Percentiles rank a stretch among this genome's conserved stretches.
These are phyloP conservation scores for Cossypha polioptera DNA, from an alignment of 2,797 vertebrate genomes.

Conservation along the genomic window DNA sequence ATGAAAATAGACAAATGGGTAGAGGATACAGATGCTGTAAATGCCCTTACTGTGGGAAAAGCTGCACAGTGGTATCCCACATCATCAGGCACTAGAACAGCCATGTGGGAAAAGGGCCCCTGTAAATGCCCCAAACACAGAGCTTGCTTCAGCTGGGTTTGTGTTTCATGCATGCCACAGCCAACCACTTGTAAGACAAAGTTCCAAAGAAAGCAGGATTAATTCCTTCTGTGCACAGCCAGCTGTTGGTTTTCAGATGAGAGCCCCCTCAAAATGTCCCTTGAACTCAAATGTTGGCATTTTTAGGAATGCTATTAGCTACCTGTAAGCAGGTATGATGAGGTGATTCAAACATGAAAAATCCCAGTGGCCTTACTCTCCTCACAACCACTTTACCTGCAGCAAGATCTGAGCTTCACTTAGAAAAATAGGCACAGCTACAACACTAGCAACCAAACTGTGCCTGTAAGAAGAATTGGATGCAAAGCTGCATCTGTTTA, in stretches of 20 bases:
- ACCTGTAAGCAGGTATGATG: not conserved
- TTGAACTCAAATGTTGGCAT: not conserved
- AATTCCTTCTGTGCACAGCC: not conserved
- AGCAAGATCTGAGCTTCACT: not conserved
- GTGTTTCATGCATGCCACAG: not conserved
- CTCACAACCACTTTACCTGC: not conserved
- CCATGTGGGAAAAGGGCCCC: not conserved
- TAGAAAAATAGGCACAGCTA: not conserved
- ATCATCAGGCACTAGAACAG: not conserved
- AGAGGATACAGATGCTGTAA: slow-evolving; percentile 26
- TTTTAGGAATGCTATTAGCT: not conserved
- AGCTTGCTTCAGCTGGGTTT: not conserved
- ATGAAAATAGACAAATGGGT: slow-evolving; percentile 19
- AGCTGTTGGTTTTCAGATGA: not conserved
- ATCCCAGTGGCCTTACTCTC: not conserved
- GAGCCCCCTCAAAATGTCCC: not conserved
- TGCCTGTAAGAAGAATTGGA: not conserved
- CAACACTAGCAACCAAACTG: not conserved
- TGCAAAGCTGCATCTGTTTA: not conserved
- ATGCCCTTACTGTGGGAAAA: slow-evolving; percentile 51
- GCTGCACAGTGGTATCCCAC: slow-evolving; percentile 20
- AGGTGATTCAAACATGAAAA: not conserved
- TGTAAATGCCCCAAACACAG: not conserved
- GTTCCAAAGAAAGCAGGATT: not conserved
- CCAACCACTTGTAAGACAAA: not conserved